Conservation (phyloP, 2,888 invertebrate species). For the Lissonota sp. region DNA sequence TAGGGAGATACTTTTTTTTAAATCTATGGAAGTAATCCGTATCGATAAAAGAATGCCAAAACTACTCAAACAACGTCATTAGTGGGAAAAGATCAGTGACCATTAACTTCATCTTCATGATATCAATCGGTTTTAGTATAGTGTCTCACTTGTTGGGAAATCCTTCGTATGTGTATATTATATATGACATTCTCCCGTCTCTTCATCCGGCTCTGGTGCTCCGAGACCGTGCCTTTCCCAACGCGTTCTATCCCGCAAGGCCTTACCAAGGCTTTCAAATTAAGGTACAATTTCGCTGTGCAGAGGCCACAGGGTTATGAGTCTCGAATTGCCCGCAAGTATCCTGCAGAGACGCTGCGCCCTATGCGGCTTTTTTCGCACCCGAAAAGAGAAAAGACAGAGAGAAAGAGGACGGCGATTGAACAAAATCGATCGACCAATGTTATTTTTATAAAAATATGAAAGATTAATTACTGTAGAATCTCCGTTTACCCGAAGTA, state of each 20-base stretch:
- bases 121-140: too few relatives aligned
- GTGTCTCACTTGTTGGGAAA: too few relatives aligned
- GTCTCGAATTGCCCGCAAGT: constrained; percentile 54
- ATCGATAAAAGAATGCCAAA: too few relatives aligned
- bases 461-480: too few relatives aligned
- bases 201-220: constrained; percentile 43
- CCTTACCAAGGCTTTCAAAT: constrained; percentile 79
- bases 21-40: too few relatives aligned
- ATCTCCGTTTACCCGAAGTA: too few relatives aligned
- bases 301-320: constrained; percentile 72
- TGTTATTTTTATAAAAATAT: too few relatives aligned
- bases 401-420: not conserved
- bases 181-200: constrained; percentile 21
- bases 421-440: too few relatives aligned
- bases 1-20: too few relatives aligned
- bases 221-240: constrained; percentile 54
- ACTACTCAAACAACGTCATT: too few relatives aligned
- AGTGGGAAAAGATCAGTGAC: too few relatives aligned
- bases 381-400: not conserved
- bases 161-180: constrained; percentile 1
- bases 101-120: too few relatives aligned
- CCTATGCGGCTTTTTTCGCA: constrained; percentile 26
- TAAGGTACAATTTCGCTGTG: constrained; percentile 78
- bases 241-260: constrained; percentile 5
- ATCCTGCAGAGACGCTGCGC: constrained; percentile 58